phyloP scores from a whole-genome alignment of 2,888 invertebrate species.

The Andrena marginata region DNA sequence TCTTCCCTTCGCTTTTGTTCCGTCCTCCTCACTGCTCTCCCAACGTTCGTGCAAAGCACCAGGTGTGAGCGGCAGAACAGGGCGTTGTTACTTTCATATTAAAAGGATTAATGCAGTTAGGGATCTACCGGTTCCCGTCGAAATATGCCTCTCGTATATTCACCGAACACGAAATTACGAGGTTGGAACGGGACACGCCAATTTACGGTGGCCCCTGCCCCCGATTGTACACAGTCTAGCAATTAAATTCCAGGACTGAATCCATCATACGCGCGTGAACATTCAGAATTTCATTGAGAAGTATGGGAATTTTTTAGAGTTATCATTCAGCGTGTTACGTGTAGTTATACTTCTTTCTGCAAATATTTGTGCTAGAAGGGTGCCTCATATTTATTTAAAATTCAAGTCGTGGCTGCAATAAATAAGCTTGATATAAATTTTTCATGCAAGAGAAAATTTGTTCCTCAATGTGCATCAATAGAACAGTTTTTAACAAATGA shows the following conservation, averaged over 20 bases:
- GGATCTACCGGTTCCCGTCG: constrained; percentile 58
- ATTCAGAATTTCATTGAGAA: too few species aligned
- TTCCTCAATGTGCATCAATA: too few species aligned
- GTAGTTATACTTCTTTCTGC: too few species aligned
- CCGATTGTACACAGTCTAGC: not conserved
- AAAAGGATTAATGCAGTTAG: constrained; percentile 79
- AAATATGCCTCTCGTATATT: constrained; percentile 72
- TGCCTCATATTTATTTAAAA: too few species aligned
- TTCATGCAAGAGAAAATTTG: too few species aligned
- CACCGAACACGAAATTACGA: constrained; percentile 74
- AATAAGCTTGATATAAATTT: too few species aligned
- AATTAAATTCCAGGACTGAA: not conserved
- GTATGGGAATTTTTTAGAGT: too few species aligned
- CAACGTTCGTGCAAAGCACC: constrained; percentile 63
- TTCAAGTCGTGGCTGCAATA: too few species aligned
- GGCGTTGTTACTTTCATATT: constrained; percentile 81
- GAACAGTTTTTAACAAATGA: too few species aligned
- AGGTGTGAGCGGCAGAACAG: constrained; percentile 76
- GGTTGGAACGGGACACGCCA: constrained; percentile 65
- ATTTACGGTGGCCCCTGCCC: constrained; percentile 34
- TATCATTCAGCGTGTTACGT: too few species aligned
- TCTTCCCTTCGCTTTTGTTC: constrained; percentile 32
- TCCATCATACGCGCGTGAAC: not conserved
- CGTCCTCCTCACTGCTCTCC: constrained; percentile 25
- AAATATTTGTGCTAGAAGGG: too few species aligned